Conservation (phyloP, 2,113 vertebrate species). For the Lophura nycthemera region DNA sequence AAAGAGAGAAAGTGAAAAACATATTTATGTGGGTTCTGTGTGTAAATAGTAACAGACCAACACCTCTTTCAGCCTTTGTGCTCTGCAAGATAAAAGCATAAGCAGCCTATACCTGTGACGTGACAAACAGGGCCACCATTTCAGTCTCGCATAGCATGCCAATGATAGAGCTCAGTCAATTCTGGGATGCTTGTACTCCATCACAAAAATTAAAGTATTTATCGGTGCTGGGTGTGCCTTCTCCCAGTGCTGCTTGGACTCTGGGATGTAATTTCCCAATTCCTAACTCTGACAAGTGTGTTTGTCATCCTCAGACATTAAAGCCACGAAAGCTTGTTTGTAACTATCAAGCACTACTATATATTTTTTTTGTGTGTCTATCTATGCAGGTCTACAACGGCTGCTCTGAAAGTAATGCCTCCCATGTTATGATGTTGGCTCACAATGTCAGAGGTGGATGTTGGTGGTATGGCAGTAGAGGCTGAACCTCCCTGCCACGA, state of each 20-base stretch:
- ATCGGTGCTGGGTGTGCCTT: not conserved
- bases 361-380: not conserved
- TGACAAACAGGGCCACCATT: conserved; percentile 19
- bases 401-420: no score
- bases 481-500: no score
- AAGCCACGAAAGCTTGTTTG: not conserved
- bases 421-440: no score
- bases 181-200: not conserved
- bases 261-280: not conserved
- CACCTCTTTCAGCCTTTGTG: not conserved
- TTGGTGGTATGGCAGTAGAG: no score
- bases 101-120: not conserved
- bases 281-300: not conserved
- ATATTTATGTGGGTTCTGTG: not conserved
- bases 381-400: no score
- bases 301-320: not conserved
- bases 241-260: not conserved
- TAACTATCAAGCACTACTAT: not conserved
- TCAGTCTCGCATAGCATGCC: not conserved
- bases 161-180: not conserved
- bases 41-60: not conserved
- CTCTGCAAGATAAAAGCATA: not conserved
- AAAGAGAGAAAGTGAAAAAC: not conserved
- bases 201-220: not conserved
- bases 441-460: no score